Evolutionary conservation across 2,888 invertebrate genomes (phyloP), one percentile per base, ranked within the genome.

Genomic region (Netelia virgata): DNA sequence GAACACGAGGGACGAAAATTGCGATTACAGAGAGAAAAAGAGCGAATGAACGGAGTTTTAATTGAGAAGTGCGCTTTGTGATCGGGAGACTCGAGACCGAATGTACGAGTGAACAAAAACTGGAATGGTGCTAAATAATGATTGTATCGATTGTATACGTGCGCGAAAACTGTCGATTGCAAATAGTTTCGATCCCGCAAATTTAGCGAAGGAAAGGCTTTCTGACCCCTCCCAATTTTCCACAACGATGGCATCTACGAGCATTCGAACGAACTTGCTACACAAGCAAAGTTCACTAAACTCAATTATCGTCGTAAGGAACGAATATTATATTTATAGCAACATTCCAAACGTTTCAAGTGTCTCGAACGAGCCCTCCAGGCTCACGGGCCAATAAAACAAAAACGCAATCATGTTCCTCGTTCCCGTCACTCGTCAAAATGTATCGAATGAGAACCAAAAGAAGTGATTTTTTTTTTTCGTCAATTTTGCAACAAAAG

Each of bases 311-410:
- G 77, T 78, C 82, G 74, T 73, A 83, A 84, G 76, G 82, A 85
- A 87, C 80, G 79, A 87, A 87, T 81, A 82, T 82, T 83, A 76
- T 84, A 57, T 47, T 14, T 47, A 47, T 47, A 89, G 87, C 89
- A 91, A 92, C 92, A 92, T 92, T 92, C 92, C 92, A 92, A 90
- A 90, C 87, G 86, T 89, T 82, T 91, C 88, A 89, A 87, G 86
- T 84, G 86, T 88, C 85, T 86, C 70, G 76, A 88, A 79, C 87
- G 85, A 88, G 88, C 84, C 83, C 86, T 70, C 84, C 81, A 69
- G 63, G 20, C 68, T 77, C 77, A 53, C 74, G 78, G 20, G 82
- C 47, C 64, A 9, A 50, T 28, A 63, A 78, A 66, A 47, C n/a
- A 50, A 55, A 64, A 79, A 84, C 85, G 83, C 86, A 72, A 82